phyloP scores from a whole-genome alignment of 2,113 vertebrate species.

The Engraulis encrasicolus region DNA sequence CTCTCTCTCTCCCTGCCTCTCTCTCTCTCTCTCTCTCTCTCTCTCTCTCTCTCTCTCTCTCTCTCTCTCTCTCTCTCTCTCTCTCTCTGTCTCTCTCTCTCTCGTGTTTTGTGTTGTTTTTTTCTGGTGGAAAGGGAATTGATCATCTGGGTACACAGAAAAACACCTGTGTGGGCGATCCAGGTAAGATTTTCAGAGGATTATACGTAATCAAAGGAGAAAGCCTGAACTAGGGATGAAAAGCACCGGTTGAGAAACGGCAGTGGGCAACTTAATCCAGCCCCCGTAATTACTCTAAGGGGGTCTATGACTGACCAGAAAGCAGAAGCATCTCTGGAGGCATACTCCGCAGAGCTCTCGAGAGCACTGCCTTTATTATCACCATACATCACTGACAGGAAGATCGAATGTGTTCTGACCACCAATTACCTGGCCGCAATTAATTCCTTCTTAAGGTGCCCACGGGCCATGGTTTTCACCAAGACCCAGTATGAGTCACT shows the following conservation, averaged over 20 bases:
- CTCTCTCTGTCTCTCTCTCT: too few species aligned
- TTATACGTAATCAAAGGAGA: neutral
- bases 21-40: too few species aligned
- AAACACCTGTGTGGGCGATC: conserved; percentile 88
- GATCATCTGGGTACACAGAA: conserved; percentile 87
- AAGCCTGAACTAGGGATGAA: neutral
- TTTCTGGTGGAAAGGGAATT: conserved; percentile 61
- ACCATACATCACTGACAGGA: neutral
- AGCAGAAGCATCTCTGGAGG: neutral
- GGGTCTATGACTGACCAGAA: neutral
- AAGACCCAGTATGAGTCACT: neutral
- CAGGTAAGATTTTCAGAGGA: conserved; percentile 80
- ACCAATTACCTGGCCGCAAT: neutral
- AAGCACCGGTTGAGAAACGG: neutral
- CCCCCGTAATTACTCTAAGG: neutral
- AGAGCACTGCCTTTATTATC: neutral
- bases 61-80: too few species aligned
- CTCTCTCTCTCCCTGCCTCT: too few species aligned
- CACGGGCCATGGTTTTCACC: neutral
- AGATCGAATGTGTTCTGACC: neutral
- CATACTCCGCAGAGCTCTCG: neutral
- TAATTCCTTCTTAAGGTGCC: neutral
- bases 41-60: too few species aligned
- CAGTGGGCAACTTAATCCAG: neutral
- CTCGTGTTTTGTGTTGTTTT: conserved; percentile 8